A percentile compares a stretch with the other conserved stretches of the same genome.
These are phyloP conservation scores for Lethrus apterus DNA, from an alignment of 1,140 invertebrate species.

Conservation along the genomic window DNA sequence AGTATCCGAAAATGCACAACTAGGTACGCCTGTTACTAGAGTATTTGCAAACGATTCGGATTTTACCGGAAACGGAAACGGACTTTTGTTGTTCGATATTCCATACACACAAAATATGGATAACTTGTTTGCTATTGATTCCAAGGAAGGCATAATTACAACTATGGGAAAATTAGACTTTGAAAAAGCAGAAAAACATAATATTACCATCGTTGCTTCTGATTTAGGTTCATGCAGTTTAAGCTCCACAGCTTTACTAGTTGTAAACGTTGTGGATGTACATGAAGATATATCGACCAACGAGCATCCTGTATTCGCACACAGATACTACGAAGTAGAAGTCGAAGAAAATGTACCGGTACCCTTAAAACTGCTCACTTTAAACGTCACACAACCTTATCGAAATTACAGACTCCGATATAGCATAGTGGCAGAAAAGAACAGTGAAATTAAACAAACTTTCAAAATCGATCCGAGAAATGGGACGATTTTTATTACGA, in stretches of 20 bases:
- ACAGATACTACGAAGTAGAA: constrained; percentile 70
- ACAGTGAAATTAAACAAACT: constrained; percentile 45
- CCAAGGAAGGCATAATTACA: constrained; percentile 70
- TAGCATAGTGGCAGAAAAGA: constrained; percentile 51
- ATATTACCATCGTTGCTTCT: constrained; percentile 72
- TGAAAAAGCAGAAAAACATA: constrained; percentile 57
- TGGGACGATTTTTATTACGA: constrained; percentile 60
- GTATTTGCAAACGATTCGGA: constrained; percentile 81
- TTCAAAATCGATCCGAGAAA: constrained; percentile 66
- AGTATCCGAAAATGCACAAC: constrained; percentile 58
- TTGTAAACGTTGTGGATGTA: constrained; percentile 59
- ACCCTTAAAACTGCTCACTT: constrained; percentile 58
- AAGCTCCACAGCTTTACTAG: constrained; percentile 63
- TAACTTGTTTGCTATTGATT: constrained; percentile 70
- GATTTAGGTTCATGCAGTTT: constrained; percentile 75
- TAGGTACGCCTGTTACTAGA: constrained; percentile 60
- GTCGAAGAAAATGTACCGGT: constrained; percentile 65
- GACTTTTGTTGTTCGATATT: constrained; percentile 66
- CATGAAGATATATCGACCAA: constrained; percentile 46
- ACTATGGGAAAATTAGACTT: constrained; percentile 68
- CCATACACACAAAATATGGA: constrained; percentile 50
- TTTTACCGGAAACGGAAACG: constrained; percentile 74
- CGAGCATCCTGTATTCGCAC: constrained; percentile 57
- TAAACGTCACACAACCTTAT: constrained; percentile 59
- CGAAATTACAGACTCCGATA: constrained; percentile 50